Base-by-base conservation (phyloP, 1,140 invertebrate genomes). In the Dendroctonus ponderosae region DNA sequence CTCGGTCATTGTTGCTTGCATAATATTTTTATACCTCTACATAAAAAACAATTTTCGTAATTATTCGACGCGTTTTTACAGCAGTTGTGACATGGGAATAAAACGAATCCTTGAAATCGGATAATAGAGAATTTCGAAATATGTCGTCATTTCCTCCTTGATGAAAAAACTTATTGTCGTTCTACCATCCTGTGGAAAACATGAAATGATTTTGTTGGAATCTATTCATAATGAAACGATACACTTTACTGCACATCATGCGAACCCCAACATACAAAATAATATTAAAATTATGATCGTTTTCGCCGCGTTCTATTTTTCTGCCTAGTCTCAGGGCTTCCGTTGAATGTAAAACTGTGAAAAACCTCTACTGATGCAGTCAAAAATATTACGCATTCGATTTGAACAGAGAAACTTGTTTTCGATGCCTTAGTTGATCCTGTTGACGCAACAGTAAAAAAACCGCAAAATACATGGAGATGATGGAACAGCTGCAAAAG, bases 181-280 rank as follows among this genome's bases (percentile, higher is more conserved):
- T 49, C 57, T 46, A 59, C 44, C 57, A 59, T 59, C 57, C 57
- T 59, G 57, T 59, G 57, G 57, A 59, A 59, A 59, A 49, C 57
- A 59, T 49, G 57, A 59, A 59, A 59, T 59, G 8, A 48, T 59
- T 26, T 59, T 48, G 57, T 59, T 48, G 57, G 41, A 49, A 48
- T 59, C 57, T 59, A 49, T 59, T 38, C 43, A 49, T 59, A 59
- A 59, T 59, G 38, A 59, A 59, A 49, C 57, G 57, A 59, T 49
- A 59, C 57, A 59, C 43, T 48, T 59, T 59, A 40, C 42, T 59
- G 57, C 26, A 59, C 57, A 59, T 48, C 12, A 57, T 42, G 54
- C 7, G 54, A 57, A 42, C 14, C 54, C 54, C 54, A 42, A 14
- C 12, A 50, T 15, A 50, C 26, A 12, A 14, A 14, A 26, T 46